These are phyloP conservation scores for Salminus brasiliensis DNA, from an alignment of 2,113 vertebrate species.

Conservation along the genomic window DNA sequence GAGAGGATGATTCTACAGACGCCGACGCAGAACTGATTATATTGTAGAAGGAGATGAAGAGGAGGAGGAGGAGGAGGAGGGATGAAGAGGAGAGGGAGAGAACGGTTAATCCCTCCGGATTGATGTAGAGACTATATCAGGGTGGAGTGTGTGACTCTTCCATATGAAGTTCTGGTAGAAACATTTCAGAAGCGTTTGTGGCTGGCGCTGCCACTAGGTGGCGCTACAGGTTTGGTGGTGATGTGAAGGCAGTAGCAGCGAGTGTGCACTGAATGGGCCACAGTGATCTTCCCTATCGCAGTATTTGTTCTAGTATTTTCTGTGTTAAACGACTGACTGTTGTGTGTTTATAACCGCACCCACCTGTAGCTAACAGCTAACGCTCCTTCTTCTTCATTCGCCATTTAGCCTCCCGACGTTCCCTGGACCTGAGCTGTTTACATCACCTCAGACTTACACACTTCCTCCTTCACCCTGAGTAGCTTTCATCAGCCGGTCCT, in stretches of 20 bases:
- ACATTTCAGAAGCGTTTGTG: not conserved
- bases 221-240: not conserved
- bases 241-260: not conserved
- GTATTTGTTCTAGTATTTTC: not conserved
- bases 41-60: not conserved
- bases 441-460: not conserved
- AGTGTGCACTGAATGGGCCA: not conserved
- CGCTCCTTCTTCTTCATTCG: not conserved
- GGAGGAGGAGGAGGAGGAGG: not conserved
- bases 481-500: too few species aligned
- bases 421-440: not conserved
- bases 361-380: too few species aligned
- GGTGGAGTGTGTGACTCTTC: not conserved
- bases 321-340: constrained; percentile 11
- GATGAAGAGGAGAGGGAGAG: not conserved
- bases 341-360: not conserved
- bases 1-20: not conserved
- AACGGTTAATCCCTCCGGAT: not conserved
- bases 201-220: not conserved
- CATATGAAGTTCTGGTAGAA: not conserved
- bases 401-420: not conserved
- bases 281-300: not conserved
- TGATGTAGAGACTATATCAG: not conserved
- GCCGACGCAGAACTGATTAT: not conserved
- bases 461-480: not conserved